A percentile compares a stretch with the other conserved stretches of the same genome.
Conservation (phyloP, 1,140 invertebrate genomes). For the Daktulosphaira vitifoliae region DNA sequence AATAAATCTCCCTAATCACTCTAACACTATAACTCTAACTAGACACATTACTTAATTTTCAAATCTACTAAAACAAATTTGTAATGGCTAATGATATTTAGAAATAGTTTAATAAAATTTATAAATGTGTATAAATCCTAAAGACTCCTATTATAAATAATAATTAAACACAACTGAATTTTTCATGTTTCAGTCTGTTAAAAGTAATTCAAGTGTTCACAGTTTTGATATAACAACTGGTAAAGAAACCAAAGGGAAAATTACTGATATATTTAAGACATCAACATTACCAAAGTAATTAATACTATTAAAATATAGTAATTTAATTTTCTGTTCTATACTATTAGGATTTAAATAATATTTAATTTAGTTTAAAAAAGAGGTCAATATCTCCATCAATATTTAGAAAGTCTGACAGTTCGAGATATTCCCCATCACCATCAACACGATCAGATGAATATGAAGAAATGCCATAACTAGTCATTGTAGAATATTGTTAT, state of each 20-base stretch:
- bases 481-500: background rate
- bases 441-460: constrained; percentile 21
- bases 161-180: background rate
- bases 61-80: too few relatives aligned
- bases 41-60: too few relatives aligned
- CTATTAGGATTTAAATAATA: background rate
- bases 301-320: background rate
- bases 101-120: too few relatives aligned
- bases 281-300: constrained; percentile 27
- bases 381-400: constrained; percentile 27
- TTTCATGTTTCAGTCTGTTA: background rate
- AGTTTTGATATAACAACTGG: constrained; percentile 3
- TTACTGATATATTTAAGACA: constrained; percentile 2
- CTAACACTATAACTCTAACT: too few relatives aligned
- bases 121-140: too few relatives aligned
- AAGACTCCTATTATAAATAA: too few relatives aligned
- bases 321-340: background rate
- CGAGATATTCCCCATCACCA: constrained; percentile 15
- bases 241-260: constrained; percentile 6
- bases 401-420: constrained; percentile 27
- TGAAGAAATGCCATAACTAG: constrained; percentile 16
- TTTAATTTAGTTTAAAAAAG: constrained; percentile 16
- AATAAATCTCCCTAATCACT: too few relatives aligned
- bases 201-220: constrained; percentile 14
- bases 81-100: too few relatives aligned